Percentiles rank a stretch among this genome's conserved stretches.
Evolutionary conservation across 2,797 vertebrate species (phyloP).

Genomic region (Anguilla megastoma): DNA sequence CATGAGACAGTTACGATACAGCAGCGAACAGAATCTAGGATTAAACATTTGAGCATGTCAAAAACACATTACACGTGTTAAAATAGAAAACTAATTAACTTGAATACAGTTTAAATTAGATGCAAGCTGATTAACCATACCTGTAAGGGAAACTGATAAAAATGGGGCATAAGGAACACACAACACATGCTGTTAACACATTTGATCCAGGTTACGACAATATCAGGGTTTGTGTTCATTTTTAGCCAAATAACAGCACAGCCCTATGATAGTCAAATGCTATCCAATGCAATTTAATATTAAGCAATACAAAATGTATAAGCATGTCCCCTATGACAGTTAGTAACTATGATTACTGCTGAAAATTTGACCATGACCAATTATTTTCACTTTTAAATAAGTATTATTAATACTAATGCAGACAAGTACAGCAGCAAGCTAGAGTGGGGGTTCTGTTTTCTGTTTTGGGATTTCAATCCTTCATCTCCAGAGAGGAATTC

Average conservation of each 20-base stretch:
- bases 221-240: neutral
- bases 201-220: neutral
- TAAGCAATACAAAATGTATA: neutral
- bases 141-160: neutral
- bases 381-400: neutral
- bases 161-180: neutral
- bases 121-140: neutral
- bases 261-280: neutral
- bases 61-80: neutral
- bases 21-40: neutral
- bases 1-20: neutral
- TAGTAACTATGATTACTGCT: neutral
- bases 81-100: neutral
- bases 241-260: neutral
- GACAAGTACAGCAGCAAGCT: neutral
- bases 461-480: neutral
- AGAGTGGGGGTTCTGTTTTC: neutral
- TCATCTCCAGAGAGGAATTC: neutral
- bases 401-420: neutral
- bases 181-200: neutral
- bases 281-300: neutral
- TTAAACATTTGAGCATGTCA: neutral
- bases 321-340: neutral
- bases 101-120: conserved; percentile 3
- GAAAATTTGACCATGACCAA: neutral